These are phyloP conservation scores for Hyles euphorbiae DNA, from an alignment of 1,140 invertebrate genomes.

Conservation along the genomic window DNA sequence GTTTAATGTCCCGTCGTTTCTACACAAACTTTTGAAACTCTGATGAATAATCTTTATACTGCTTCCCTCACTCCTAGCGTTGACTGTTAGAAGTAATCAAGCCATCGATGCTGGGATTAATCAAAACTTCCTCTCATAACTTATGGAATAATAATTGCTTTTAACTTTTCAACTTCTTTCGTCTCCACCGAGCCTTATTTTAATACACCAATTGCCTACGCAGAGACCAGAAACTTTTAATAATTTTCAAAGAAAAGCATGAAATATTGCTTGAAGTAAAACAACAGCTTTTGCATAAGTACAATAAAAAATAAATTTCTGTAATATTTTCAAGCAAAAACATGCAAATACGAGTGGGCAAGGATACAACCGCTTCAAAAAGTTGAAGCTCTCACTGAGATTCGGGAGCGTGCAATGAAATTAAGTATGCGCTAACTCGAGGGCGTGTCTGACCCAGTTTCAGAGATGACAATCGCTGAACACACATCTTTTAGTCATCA, in stretches of 20 bases:
- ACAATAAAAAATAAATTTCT: no score
- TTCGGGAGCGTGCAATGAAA: conserved; percentile 20
- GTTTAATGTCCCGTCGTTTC: background rate
- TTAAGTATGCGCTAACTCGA: conserved; percentile 20
- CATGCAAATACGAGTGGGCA: background rate
- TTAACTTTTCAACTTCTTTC: no score
- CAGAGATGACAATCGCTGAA: conserved; percentile 15
- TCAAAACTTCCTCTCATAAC: background rate
- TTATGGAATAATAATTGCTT: no score
- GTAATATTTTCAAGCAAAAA: no score
- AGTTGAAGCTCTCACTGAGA: conserved; percentile 11
- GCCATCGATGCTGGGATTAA: background rate
- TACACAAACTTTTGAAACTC: conserved; percentile 3
- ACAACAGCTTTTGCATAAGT: no score
- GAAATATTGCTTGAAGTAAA: no score
- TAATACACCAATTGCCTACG: background rate
- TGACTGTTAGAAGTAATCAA: background rate
- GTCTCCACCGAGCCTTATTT: no score
- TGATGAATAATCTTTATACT: conserved; percentile 20
- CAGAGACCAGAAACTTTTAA: no score
- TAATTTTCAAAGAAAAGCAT: no score
- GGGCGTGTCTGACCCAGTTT: conserved; percentile 20
- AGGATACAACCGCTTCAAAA: conserved; percentile 6
- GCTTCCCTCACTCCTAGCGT: conserved; percentile 1
- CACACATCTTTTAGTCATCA: conserved; percentile 17